Conservation (phyloP, 2,888 invertebrate species). For the Odontocolon sp. region DNA sequence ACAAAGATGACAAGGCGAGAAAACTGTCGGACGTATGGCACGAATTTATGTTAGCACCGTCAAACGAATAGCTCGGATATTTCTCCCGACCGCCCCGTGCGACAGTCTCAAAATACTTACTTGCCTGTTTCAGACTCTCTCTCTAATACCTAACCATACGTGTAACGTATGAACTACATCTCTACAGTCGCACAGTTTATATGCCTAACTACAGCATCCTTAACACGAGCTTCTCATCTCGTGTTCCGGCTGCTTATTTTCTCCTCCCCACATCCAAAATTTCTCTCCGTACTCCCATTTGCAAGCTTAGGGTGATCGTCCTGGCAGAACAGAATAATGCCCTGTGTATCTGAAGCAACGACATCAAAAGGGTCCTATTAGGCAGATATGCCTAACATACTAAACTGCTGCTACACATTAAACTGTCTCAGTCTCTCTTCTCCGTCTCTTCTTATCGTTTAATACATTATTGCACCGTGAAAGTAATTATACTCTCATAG, state of each 20-base stretch:
- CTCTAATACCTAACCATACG: constrained; percentile 21
- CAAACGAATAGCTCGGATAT: constrained; percentile 77
- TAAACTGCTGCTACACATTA: too few species aligned
- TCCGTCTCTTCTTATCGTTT: too few species aligned
- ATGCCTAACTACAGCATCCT: constrained; percentile 22
- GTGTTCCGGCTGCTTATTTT: constrained; percentile 52
- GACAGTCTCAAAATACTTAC: constrained; percentile 57
- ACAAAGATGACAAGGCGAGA: constrained; percentile 79
- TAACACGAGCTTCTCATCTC: constrained; percentile 54
- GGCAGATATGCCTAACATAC: constrained; percentile 29
- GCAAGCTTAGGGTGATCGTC: constrained; percentile 11
- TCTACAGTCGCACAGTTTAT: neutral
- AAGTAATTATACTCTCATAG: too few species aligned
- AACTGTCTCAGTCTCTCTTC: too few species aligned
- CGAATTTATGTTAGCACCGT: constrained; percentile 78
- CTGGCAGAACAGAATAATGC: constrained; percentile 29
- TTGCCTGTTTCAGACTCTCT: constrained; percentile 17
- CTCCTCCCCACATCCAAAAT: constrained; percentile 49
- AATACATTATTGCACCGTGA: too few species aligned
- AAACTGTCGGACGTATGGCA: constrained; percentile 70
- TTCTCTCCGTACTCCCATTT: constrained; percentile 55
- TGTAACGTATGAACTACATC: constrained; percentile 4
- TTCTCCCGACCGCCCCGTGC: constrained; percentile 62
- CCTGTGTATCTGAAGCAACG: neutral
- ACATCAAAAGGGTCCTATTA: constrained; percentile 56